phyloP scores from a whole-genome alignment of 2,113 vertebrate species.

The Leucosticte australis region DNA sequence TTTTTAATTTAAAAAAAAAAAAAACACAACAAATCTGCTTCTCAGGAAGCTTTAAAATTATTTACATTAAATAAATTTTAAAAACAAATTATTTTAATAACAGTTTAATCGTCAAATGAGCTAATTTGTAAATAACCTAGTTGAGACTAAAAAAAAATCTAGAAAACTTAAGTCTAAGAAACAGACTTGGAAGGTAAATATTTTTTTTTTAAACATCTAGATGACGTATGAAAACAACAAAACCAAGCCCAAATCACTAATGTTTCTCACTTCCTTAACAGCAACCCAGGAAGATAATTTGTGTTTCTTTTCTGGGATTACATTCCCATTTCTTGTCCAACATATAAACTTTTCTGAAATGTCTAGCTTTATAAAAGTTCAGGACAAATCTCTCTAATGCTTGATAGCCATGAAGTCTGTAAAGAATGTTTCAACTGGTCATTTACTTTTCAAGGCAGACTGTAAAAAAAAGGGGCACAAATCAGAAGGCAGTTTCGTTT shows the following conservation, averaged over 20 bases:
- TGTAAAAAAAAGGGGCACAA: background rate
- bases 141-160: background rate
- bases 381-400: background rate
- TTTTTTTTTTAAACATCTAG: background rate
- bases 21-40: fast-evolving
- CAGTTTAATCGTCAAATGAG: background rate
- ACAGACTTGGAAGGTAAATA: background rate
- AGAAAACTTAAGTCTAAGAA: background rate
- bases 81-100: background rate
- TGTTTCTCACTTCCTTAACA: background rate
- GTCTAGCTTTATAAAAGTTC: background rate
- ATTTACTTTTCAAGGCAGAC: background rate
- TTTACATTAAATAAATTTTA: background rate
- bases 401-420: background rate
- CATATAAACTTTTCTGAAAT: background rate
- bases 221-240: background rate
- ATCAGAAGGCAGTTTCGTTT: background rate
- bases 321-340: background rate
- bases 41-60: background rate
- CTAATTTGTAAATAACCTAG: background rate
- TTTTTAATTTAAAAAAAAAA: background rate
- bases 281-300: background rate
- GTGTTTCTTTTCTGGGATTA: background rate
- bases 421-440: background rate
- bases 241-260: background rate